Evolutionary conservation across 2,888 invertebrate genomes (phyloP).

Genomic region (Pyrocoelia pectoralis): DNA sequence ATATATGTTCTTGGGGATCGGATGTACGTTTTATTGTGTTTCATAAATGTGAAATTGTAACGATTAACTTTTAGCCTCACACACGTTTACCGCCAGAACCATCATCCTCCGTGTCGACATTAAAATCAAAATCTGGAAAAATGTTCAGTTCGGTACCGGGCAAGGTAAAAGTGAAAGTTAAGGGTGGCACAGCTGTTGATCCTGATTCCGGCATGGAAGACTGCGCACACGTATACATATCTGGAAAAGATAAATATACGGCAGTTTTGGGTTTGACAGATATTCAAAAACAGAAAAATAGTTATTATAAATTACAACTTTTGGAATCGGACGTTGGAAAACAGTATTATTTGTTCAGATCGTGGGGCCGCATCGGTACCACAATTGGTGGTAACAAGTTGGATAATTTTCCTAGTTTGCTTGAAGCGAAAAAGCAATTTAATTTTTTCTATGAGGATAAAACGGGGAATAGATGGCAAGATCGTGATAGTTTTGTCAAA

Average conservation of each 20-base stretch:
- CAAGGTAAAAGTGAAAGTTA: conserved; percentile 74
- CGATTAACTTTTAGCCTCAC: conserved; percentile 48
- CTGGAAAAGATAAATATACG: conserved; percentile 70
- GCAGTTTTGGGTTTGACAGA: conserved; percentile 86
- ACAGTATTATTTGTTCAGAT: conserved; percentile 62
- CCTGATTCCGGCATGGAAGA: conserved; percentile 86
- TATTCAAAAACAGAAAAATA: conserved; percentile 86
- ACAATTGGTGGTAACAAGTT: conserved; percentile 81
- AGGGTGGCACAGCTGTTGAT: conserved; percentile 89
- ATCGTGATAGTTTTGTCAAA: conserved; percentile 71
- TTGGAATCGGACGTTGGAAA: conserved; percentile 71
- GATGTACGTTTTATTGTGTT: conserved; percentile 65
- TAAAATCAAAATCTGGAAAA: conserved; percentile 54
- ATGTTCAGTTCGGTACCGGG: conserved; percentile 63
- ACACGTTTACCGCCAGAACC: conserved; percentile 52
- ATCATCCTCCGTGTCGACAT: conserved; percentile 38
- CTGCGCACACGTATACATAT: conserved; percentile 78
- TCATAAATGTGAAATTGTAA: background rate
- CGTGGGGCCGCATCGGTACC: conserved; percentile 98
- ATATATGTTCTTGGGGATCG: conserved; percentile 84
- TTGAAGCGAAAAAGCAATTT: conserved; percentile 72
- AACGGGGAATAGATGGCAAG: conserved; percentile 82
- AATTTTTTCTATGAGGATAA: conserved; percentile 70
- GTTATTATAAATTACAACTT: conserved; percentile 93
- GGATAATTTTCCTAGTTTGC: conserved; percentile 60